A percentile compares a stretch with the other conserved stretches of the same genome.
phyloP scores from a whole-genome alignment of 35 echinoderm and acorn worm species.

The Hemicentrotus pulcherrimus region DNA sequence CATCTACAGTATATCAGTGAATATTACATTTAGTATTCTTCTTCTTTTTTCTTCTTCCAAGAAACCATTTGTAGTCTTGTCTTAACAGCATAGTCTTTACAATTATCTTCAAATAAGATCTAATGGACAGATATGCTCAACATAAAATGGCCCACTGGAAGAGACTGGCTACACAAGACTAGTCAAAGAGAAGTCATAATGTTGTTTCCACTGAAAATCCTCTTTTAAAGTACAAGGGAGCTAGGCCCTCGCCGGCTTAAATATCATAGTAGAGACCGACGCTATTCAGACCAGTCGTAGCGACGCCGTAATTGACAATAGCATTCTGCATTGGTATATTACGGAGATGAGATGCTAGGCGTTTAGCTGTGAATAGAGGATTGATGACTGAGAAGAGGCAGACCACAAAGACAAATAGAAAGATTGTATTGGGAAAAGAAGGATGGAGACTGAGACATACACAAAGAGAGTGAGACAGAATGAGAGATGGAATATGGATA shows the following conservation, averaged over 20 bases:
- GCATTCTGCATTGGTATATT: slow-evolving; percentile 2
- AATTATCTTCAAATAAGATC: too few relatives aligned
- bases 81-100: too few relatives aligned
- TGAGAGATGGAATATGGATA: neutral
- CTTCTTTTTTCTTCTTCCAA: too few relatives aligned
- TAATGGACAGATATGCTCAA: neutral
- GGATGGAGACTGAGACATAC: too few relatives aligned
- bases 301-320: neutral
- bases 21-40: too few relatives aligned
- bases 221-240: neutral
- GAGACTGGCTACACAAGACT: neutral
- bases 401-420: too few relatives aligned
- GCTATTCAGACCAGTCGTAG: neutral
- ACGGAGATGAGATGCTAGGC: neutral
- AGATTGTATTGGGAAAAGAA: too few relatives aligned
- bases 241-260: neutral
- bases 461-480: neutral
- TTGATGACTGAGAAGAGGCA: too few relatives aligned
- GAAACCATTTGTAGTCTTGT: too few relatives aligned
- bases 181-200: neutral
- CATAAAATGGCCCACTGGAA: neutral
- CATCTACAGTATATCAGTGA: too few relatives aligned
- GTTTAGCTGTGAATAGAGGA: too few relatives aligned
- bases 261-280: neutral
- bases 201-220: neutral